These are phyloP conservation scores for Lithophane socia DNA, from an alignment of 2,888 invertebrate species.

Conservation along the genomic window DNA sequence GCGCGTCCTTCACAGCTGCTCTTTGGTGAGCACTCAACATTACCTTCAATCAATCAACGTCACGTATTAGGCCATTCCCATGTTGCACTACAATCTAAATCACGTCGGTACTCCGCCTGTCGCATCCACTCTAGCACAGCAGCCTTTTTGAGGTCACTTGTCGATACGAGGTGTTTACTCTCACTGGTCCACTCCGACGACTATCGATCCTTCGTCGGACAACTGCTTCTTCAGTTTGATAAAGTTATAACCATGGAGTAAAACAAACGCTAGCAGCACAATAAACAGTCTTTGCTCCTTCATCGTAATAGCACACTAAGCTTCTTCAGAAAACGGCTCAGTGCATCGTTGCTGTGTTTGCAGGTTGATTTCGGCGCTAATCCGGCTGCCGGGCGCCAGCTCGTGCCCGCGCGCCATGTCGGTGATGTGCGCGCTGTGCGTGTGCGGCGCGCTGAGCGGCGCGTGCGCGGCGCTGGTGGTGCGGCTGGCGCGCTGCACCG, in stretches of 20 bases:
- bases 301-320: not conserved
- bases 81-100: not conserved
- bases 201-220: too few relatives aligned
- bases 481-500: constrained; percentile 69
- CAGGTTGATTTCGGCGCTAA: constrained; percentile 79
- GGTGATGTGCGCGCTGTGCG: constrained; percentile 73
- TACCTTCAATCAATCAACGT: not conserved
- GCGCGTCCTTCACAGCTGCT: constrained; percentile 78
- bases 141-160: not conserved
- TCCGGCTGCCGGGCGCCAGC: constrained; percentile 74
- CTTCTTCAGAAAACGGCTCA: not conserved
- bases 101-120: not conserved
- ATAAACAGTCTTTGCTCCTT: not conserved
- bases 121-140: too few relatives aligned
- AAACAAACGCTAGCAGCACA: too few relatives aligned
- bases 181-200: not conserved
- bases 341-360: not conserved
- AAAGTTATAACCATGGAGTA: not conserved
- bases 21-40: constrained; percentile 73
- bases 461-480: constrained; percentile 73
- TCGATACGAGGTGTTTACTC: not conserved
- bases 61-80: not conserved
- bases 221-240: not conserved
- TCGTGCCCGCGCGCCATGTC: constrained; percentile 69
- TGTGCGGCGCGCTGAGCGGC: constrained; percentile 70